Evolutionary conservation across 2,888 invertebrate species (phyloP).

Genomic region (Oscheius sp.): DNA sequence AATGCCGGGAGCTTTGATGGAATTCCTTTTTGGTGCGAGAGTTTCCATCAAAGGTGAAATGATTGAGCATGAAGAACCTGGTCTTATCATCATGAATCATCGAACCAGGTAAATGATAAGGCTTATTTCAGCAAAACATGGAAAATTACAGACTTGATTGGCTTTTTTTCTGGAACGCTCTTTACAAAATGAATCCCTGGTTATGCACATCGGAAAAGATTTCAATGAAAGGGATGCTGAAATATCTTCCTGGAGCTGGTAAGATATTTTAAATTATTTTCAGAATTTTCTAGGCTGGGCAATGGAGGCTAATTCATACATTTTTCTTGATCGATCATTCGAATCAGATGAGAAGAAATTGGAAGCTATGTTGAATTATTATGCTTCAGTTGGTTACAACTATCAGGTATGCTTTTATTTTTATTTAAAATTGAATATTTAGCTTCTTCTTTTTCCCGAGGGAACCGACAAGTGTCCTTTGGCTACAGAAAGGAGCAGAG

Average conservation of each 20-base stretch:
- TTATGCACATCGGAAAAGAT: slow-evolving; percentile 78
- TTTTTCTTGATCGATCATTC: slow-evolving; percentile 86
- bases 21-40: slow-evolving; percentile 61
- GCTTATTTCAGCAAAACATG: too few relatives aligned
- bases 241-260: slow-evolving; percentile 60
- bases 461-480: slow-evolving; percentile 83
- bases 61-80: slow-evolving; percentile 76
- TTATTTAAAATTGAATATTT: slow-evolving; percentile 55
- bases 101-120: slow-evolving; percentile 71
- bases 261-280: not conserved
- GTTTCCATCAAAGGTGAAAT: slow-evolving; percentile 61
- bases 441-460: slow-evolving; percentile 84
- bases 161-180: slow-evolving; percentile 87
- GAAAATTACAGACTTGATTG: slow-evolving; percentile 80
- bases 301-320: slow-evolving; percentile 86
- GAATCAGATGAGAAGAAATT: slow-evolving; percentile 80
- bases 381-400: slow-evolving; percentile 77
- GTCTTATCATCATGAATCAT: slow-evolving; percentile 86
- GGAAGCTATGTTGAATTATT: slow-evolving; percentile 80
- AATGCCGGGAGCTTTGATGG: slow-evolving; percentile 65
- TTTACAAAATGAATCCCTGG: slow-evolving; percentile 79
- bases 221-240: slow-evolving; percentile 77
- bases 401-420: slow-evolving; percentile 70
- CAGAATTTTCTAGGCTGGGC: slow-evolving; percentile 75
- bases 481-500: slow-evolving; percentile 79